phyloP scores from a whole-genome alignment of 2,113 vertebrate species.

The Callospermophilus lateralis region DNA sequence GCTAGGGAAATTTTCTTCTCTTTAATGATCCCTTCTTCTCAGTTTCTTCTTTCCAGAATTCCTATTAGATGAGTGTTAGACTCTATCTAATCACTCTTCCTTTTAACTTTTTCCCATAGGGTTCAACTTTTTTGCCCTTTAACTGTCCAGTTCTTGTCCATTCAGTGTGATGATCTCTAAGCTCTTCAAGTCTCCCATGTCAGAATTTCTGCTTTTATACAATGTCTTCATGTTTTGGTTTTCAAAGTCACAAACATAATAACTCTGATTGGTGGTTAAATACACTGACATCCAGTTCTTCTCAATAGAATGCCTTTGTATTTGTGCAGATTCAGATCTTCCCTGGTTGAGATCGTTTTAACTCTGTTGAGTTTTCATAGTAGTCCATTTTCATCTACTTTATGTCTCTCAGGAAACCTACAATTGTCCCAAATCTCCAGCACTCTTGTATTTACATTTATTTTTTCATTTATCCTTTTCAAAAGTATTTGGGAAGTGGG shows the following conservation, averaged over 20 bases:
- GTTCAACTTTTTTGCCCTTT: background rate
- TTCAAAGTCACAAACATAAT: background rate
- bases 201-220: background rate
- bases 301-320: background rate
- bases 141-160: background rate
- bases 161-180: background rate
- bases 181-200: background rate
- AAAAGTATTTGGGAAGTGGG: background rate
- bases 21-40: background rate
- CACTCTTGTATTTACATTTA: background rate
- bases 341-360: background rate
- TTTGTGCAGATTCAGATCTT: background rate
- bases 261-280: background rate
- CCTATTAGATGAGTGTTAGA: background rate
- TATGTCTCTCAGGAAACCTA: background rate
- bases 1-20: background rate
- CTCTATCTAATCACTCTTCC: background rate
- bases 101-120: background rate
- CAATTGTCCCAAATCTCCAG: background rate
- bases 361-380: background rate
- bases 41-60: background rate
- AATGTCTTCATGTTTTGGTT: background rate
- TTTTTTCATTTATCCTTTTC: constrained; percentile 8
- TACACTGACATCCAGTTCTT: background rate
- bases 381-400: background rate